These are phyloP conservation scores for Phrixothrix hirtus DNA, from an alignment of 2,888 invertebrate genomes.

Conservation along the genomic window DNA sequence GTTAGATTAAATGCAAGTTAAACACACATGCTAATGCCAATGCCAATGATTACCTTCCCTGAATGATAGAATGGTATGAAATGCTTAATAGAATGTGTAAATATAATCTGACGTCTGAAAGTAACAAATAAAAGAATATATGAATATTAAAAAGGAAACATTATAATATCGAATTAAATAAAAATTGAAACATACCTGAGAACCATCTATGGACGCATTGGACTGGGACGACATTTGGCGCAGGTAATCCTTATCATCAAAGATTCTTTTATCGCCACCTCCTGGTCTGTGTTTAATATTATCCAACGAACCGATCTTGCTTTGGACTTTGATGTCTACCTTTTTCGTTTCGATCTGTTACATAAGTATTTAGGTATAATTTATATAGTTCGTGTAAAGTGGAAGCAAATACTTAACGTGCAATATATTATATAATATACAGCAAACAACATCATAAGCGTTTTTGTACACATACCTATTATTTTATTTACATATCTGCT, in stretches of 20 bases:
- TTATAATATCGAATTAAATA: slow-evolving; percentile 5
- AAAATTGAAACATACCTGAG: slow-evolving; percentile 57
- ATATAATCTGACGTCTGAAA: slow-evolving; percentile 46
- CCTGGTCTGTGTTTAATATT: slow-evolving; percentile 90
- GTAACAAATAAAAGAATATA: slow-evolving; percentile 26
- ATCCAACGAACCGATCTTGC: slow-evolving; percentile 89
- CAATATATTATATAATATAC: not conserved
- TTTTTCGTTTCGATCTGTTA: slow-evolving; percentile 85
- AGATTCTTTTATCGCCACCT: slow-evolving; percentile 92
- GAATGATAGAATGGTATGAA: slow-evolving; percentile 26
- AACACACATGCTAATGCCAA: not conserved
- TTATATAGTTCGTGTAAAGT: not conserved
- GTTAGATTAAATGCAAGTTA: no score
- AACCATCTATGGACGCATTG: slow-evolving; percentile 59
- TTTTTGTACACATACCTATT: no score
- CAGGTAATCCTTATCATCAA: slow-evolving; percentile 89
- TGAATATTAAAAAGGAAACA: not conserved
- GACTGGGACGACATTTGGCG: slow-evolving; percentile 66
- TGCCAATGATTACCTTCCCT: slow-evolving; percentile 8
- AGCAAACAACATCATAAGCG: no score
- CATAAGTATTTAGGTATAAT: slow-evolving; percentile 22
- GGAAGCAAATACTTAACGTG: not conserved
- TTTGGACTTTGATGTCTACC: slow-evolving; percentile 88
- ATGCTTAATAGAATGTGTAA: slow-evolving; percentile 46
- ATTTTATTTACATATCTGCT: no score